Base-by-base conservation (phyloP, 2,888 invertebrate species). In the Anticlea derivata region DNA sequence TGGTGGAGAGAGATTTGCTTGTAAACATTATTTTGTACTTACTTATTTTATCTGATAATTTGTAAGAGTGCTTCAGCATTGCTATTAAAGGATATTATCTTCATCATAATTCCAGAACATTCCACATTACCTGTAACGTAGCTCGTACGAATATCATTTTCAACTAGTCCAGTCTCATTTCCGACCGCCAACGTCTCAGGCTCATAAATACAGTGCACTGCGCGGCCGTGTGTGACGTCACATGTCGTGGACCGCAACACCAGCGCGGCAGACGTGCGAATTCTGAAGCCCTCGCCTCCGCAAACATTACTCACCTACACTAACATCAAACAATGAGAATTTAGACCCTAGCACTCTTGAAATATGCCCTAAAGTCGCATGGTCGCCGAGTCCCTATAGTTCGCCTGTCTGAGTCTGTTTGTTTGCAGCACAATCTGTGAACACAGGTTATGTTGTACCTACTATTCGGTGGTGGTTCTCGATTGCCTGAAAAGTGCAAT, bases 301-400 rank as follows among this genome's bases (percentile, higher is more conserved):
- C 73, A 75, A 77, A 77, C 76, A 78, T 75, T 67, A 66, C 63
- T 75, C 63, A 70, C 55, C 43, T 55, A 63, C 49, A 48, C 45
- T n/a, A n/a, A n/a, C 17, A 6, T 27, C 17, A 24, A 27, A 31
- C 37, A 33, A 23, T 29, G 7, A 17, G 27, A 58, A 37, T 37
- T 37, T 26, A 13, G 22, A 39, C 56, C 40, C 41, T 58, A 45
- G 12, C 10, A 0, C 5, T 20, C n/a, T 24, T 6, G 17, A 13
- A 20, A 55, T 52, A 52, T 7, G 35, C 34, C 29, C 38, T 43
- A 29, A 13, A 50, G 10, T 27, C 13, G 26, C 27, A 17, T 13
- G 8, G 11, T 20, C 20, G 29, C 27, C 20, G 20, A 29, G 24
- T 37, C 27, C 23, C 12, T 38, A 38, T 26, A 38, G 38, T 27